Conservation (phyloP, 2,888 invertebrate genomes). For the Sarcophaga rosellei region DNA sequence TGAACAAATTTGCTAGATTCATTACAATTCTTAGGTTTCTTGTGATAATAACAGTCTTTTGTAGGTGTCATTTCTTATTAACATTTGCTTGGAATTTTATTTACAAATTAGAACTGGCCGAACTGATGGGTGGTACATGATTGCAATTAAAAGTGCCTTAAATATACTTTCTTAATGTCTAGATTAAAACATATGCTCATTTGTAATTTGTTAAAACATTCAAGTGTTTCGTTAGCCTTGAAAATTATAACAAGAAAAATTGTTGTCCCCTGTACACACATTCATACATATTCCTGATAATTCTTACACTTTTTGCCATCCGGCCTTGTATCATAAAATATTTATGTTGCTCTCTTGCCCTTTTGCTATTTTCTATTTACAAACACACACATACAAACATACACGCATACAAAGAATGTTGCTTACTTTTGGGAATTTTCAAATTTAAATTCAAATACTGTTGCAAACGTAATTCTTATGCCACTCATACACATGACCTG, state of each 20-base stretch:
- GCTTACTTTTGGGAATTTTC: not conserved
- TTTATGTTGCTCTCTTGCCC: not conserved
- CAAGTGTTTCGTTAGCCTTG: not conserved
- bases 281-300: not conserved
- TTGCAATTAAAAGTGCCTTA: no score
- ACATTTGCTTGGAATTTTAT: no score
- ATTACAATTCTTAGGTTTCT: no score
- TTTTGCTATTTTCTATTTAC: not conserved
- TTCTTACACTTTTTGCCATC: not conserved
- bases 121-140: no score
- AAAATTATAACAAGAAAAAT: not conserved
- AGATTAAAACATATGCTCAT: no score
- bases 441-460: not conserved
- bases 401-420: not conserved
- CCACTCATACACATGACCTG: no score
- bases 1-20: not conserved
- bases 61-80: no score
- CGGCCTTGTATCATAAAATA: not conserved
- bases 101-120: no score
- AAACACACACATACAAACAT: not conserved
- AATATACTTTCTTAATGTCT: no score
- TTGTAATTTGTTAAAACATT: not conserved
- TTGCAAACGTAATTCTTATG: not conserved
- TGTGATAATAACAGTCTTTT: no score
- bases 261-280: not conserved